Evolutionary conservation across 2,888 invertebrate genomes (phyloP).

Genomic region (Glaucopsyche alexis): DNA sequence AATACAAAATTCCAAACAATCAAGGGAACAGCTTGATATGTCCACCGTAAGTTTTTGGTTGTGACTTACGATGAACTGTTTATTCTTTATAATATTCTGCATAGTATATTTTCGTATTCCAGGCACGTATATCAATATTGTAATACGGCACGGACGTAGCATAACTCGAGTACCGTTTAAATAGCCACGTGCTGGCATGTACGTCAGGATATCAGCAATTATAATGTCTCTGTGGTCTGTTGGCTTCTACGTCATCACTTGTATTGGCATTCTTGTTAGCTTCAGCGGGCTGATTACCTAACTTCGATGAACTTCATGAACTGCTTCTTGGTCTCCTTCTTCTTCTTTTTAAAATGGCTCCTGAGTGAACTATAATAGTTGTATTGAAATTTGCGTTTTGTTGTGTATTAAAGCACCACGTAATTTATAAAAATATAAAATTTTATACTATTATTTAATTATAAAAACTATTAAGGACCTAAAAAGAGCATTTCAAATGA

Average conservation of each 20-base stretch:
- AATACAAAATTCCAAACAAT: neutral
- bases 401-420: too few relatives aligned
- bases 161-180: constrained; percentile 10
- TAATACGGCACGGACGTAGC: neutral
- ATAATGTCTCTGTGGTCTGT: neutral
- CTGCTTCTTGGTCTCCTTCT: too few relatives aligned
- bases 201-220: constrained; percentile 12
- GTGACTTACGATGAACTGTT: neutral
- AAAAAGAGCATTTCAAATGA: too few relatives aligned
- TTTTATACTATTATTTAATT: too few relatives aligned
- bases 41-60: neutral
- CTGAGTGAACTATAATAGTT: too few relatives aligned
- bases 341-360: too few relatives aligned
- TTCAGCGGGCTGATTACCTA: too few relatives aligned
- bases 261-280: neutral
- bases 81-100: neutral
- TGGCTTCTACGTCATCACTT: neutral
- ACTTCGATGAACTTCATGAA: too few relatives aligned
- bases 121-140: neutral
- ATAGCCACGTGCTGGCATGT: constrained; percentile 9
- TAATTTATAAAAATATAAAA: too few relatives aligned
- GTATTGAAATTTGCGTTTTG: too few relatives aligned
- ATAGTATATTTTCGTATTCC: constrained; percentile 2
- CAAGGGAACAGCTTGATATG: neutral
- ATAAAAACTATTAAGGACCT: too few relatives aligned